phyloP scores from a whole-genome alignment of 2,888 invertebrate species.

The Machimus rusticus region DNA sequence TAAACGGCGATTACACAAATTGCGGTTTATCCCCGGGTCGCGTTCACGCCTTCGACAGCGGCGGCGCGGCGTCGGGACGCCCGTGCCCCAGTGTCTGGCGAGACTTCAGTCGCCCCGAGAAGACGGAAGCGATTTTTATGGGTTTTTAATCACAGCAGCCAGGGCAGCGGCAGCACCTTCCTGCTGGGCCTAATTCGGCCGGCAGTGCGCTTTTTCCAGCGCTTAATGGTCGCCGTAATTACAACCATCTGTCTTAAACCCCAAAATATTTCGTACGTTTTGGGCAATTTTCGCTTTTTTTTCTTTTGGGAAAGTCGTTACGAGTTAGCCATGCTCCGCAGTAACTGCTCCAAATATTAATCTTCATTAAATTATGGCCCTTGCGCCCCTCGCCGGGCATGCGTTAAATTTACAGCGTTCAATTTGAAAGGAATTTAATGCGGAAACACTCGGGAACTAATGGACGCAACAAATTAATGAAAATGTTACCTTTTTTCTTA shows the following conservation, averaged over 20 bases:
- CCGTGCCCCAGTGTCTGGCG: background rate
- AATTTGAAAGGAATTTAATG: background rate
- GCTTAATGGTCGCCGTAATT: slow-evolving; percentile 19
- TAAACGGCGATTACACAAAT: slow-evolving; percentile 40
- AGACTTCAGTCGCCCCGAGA: background rate
- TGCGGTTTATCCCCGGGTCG: background rate
- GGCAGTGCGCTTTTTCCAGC: background rate
- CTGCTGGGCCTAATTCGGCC: slow-evolving; percentile 15
- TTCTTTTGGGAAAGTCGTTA: background rate
- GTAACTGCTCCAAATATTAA: slow-evolving; percentile 1
- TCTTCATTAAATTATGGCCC: background rate
- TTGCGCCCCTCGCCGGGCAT: background rate
- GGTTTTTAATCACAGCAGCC: slow-evolving; percentile 5
- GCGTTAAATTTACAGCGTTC: background rate
- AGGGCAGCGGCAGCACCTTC: background rate
- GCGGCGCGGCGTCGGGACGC: too few species aligned
- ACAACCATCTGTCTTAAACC: slow-evolving; percentile 9
- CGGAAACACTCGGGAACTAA: background rate
- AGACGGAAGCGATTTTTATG: slow-evolving; percentile 16
- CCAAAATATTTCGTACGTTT: background rate
- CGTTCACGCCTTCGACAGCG: background rate
- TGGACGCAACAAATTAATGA: background rate
- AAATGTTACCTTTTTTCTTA: background rate
- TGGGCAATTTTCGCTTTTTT: background rate
- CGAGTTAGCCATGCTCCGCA: background rate